Evolutionary conservation across 2,113 vertebrate species (phyloP).

Genomic region (Ailuropoda melanoleuca): DNA sequence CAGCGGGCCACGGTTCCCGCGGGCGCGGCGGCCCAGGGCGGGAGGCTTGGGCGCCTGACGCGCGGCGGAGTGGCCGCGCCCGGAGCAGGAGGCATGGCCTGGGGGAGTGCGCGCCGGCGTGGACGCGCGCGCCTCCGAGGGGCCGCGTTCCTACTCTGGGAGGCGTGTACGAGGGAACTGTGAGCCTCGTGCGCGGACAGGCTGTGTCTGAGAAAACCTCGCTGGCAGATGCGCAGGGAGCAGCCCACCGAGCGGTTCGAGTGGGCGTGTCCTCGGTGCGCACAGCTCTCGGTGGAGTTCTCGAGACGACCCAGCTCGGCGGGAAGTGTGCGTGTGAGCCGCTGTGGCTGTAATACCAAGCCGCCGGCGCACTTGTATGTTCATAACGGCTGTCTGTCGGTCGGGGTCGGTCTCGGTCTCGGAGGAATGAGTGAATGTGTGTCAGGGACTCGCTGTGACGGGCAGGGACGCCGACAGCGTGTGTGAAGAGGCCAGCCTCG

Average conservation of each 20-base stretch:
- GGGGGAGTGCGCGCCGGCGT: neutral
- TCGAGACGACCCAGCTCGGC: neutral
- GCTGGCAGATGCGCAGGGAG: neutral
- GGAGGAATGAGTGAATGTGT: neutral
- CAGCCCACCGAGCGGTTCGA: neutral
- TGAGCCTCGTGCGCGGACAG: neutral
- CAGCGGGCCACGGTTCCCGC: neutral
- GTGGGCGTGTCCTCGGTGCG: neutral
- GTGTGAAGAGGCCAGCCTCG: neutral
- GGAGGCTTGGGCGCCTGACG: neutral
- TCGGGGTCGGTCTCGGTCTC: neutral
- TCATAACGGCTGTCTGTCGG: neutral
- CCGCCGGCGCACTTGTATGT: neutral
- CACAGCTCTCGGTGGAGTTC: neutral
- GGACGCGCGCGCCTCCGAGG: neutral
- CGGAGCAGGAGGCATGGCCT: neutral
- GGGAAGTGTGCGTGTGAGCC: neutral
- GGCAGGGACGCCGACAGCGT: neutral
- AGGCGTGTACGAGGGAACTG: neutral
- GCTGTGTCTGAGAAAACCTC: neutral
- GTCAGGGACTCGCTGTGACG: rapidly evolving
- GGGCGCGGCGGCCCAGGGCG: rapidly evolving
- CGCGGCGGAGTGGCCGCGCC: neutral
- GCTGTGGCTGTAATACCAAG: neutral
- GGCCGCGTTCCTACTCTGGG: neutral